phyloP scores from a whole-genome alignment of 2,888 invertebrate species.

The Papilio protenor region DNA sequence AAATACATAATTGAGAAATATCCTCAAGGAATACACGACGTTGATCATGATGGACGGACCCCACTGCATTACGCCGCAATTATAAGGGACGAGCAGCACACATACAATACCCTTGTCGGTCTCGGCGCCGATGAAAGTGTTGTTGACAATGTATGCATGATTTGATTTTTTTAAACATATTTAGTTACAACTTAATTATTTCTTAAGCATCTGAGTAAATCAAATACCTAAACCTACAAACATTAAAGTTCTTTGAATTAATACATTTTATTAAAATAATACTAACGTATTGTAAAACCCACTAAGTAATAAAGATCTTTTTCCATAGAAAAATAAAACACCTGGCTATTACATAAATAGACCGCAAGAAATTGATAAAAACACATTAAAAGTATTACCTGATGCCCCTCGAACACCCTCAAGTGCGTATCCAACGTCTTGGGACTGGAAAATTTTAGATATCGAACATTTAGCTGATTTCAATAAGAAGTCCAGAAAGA shows the following conservation, averaged over 20 bases:
- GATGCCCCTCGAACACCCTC: constrained; percentile 92
- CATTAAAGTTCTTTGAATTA: neutral
- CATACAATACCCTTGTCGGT: constrained; percentile 90
- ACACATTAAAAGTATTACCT: constrained; percentile 88
- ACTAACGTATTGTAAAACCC: neutral
- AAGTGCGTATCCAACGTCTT: constrained; percentile 86
- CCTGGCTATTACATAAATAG: constrained; percentile 91
- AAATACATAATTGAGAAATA: constrained; percentile 89
- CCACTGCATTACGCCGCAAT: constrained; percentile 95
- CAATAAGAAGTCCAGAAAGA: constrained; percentile 73
- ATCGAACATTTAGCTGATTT: constrained; percentile 75
- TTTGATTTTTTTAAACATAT: neutral
- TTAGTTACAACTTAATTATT: constrained; percentile 33
- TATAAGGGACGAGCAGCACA: constrained; percentile 90
- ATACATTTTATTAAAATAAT: too few species aligned
- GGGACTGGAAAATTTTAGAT: constrained; percentile 89
- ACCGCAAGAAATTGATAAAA: constrained; percentile 90
- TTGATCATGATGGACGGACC: constrained; percentile 93
- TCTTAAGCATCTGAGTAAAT: constrained; percentile 51
- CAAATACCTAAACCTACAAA: neutral
- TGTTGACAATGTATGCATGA: constrained; percentile 90
- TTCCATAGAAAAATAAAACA: constrained; percentile 90
- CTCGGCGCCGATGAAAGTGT: constrained; percentile 93
- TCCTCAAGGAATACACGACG: constrained; percentile 87
- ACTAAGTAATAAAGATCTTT: neutral